These are phyloP conservation scores for Carassius carassius DNA, from an alignment of 2,113 vertebrate species.

Conservation along the genomic window DNA sequence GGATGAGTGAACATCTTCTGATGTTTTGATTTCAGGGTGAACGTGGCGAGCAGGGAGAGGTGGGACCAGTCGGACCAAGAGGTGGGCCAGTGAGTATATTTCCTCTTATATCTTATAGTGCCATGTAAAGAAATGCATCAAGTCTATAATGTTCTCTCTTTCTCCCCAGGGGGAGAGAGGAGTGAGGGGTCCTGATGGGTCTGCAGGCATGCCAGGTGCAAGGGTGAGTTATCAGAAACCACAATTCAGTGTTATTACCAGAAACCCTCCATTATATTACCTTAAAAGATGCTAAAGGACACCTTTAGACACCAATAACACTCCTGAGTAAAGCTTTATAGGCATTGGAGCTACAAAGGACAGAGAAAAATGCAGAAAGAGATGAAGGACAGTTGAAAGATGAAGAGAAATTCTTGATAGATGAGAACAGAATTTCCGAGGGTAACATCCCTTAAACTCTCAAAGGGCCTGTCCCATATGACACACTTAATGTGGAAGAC, in stretches of 20 bases:
- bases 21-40: constrained; percentile 79
- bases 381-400: background rate
- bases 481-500: too few relatives aligned
- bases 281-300: background rate
- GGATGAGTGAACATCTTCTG: background rate
- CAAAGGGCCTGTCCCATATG: background rate
- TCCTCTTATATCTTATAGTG: background rate
- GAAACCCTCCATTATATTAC: background rate
- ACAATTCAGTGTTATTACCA: background rate
- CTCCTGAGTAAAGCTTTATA: background rate
- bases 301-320: background rate
- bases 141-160: constrained; percentile 34
- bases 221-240: constrained; percentile 77
- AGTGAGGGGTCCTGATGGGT: constrained; percentile 77
- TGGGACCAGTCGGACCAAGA: constrained; percentile 82
- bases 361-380: background rate
- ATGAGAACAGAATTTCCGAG: too few relatives aligned
- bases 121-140: constrained; percentile 2
- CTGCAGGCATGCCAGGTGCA: constrained; percentile 81
- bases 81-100: constrained; percentile 87
- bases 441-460: background rate
- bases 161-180: constrained; percentile 85
- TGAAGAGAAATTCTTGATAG: too few relatives aligned
- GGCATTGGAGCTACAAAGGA: background rate
- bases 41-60: constrained; percentile 86